A percentile compares a stretch with the other conserved stretches of the same genome.
phyloP scores from a whole-genome alignment of 2,113 vertebrate genomes.

The Hoplias malabaricus region DNA sequence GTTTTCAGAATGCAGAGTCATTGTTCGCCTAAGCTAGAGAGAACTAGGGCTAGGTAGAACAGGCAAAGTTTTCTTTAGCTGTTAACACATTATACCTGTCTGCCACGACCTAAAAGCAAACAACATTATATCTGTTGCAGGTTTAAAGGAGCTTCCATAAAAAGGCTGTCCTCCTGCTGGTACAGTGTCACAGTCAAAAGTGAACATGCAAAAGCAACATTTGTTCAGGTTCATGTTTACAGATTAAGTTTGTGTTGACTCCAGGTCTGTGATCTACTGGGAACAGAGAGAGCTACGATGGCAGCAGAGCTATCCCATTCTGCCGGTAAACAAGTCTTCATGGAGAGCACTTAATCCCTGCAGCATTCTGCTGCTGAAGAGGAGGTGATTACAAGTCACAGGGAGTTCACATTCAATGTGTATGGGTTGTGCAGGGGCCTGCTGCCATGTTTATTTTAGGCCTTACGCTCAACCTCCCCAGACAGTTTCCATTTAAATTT shows the following conservation, averaged over 20 bases:
- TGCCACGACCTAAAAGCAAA: no score
- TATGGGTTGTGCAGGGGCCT: background rate
- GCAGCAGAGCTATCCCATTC: conserved; percentile 5
- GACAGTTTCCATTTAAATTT: background rate
- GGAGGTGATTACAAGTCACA: conserved; percentile 39
- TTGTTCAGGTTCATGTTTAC: conserved; percentile 20
- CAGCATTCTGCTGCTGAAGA: conserved; percentile 28
- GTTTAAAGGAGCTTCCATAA: background rate
- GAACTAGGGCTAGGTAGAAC: background rate
- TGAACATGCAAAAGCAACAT: background rate
- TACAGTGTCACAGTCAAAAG: background rate
- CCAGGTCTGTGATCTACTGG: background rate
- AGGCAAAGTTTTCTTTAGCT: background rate
- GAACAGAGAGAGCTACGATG: background rate
- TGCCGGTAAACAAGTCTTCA: conserved; percentile 37
- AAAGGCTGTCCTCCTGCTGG: background rate
- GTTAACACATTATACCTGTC: no score
- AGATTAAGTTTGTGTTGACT: conserved; percentile 4
- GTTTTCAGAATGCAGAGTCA: conserved; percentile 31
- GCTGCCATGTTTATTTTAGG: conserved; percentile 9
- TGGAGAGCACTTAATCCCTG: conserved; percentile 36
- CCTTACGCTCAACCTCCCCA: background rate
- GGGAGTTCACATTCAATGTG: conserved; percentile 28
- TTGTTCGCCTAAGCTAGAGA: conserved; percentile 7
- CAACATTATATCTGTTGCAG: background rate